These are phyloP conservation scores for Acanthochromis polyacanthus DNA, from an alignment of 2,113 vertebrate genomes.

Conservation along the genomic window DNA sequence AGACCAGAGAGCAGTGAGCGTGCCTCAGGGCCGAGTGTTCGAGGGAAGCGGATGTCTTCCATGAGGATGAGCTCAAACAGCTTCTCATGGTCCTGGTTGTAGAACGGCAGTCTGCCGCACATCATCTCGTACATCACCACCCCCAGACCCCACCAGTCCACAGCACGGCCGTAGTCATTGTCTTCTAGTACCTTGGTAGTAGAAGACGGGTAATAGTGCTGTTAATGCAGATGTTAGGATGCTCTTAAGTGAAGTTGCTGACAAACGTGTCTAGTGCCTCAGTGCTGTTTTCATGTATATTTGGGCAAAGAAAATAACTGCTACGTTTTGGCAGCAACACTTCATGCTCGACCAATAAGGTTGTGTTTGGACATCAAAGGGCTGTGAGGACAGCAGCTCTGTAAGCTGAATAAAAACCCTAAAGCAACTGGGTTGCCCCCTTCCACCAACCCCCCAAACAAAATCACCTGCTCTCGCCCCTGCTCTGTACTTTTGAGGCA, in stretches of 20 bases:
- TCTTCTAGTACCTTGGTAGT: slow-evolving; percentile 91
- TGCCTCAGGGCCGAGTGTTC: slow-evolving; percentile 89
- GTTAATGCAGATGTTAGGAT: slow-evolving; percentile 6
- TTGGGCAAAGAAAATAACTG: too few species aligned
- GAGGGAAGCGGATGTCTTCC: slow-evolving; percentile 95
- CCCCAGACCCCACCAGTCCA: slow-evolving; percentile 96
- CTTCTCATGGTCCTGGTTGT: slow-evolving; percentile 96
- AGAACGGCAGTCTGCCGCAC: slow-evolving; percentile 95
- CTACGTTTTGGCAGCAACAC: neutral
- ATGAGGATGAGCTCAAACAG: slow-evolving; percentile 96
- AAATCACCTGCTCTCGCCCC: slow-evolving; percentile 65
- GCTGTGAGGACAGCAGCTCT: slow-evolving; percentile 35
- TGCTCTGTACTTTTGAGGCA: slow-evolving; percentile 58
- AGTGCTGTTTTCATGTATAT: neutral
- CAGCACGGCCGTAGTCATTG: slow-evolving; percentile 92
- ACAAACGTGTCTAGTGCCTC: too few species aligned
- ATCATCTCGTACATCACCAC: slow-evolving; percentile 98
- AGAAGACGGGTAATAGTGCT: neutral
- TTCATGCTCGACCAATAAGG: neutral
- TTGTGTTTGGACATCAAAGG: slow-evolving; percentile 20
- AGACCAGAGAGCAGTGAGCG: slow-evolving; percentile 90
- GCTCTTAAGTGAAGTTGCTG: neutral
- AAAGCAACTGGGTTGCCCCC: slow-evolving; percentile 20
- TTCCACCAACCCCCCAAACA: slow-evolving; percentile 15
- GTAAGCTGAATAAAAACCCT: slow-evolving; percentile 37